Evolutionary conservation across 2,113 vertebrate species (phyloP).

Genomic region (Rafetus swinhoei): DNA sequence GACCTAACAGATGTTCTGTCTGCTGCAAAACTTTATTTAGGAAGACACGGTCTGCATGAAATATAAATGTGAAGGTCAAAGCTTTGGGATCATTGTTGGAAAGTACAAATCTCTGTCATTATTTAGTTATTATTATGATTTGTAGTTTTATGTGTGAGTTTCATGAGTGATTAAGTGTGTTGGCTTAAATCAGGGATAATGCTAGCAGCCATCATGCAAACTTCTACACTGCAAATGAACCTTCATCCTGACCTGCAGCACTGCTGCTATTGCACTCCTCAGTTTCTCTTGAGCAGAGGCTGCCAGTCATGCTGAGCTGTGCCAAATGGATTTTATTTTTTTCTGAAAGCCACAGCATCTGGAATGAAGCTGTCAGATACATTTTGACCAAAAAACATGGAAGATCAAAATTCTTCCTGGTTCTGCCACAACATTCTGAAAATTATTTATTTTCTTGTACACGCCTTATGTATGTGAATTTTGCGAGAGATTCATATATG

Average conservation of each 20-base stretch:
- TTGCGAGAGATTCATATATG: neutral
- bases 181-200: constrained; percentile 13
- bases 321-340: constrained; percentile 17
- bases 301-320: neutral
- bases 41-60: constrained; percentile 48
- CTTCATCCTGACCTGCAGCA: constrained; percentile 30
- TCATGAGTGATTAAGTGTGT: constrained; percentile 49
- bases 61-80: constrained; percentile 50
- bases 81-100: neutral
- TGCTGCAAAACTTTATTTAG: constrained; percentile 61
- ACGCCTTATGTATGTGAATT: neutral
- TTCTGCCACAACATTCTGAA: neutral
- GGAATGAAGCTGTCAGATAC: constrained; percentile 6
- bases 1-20: constrained; percentile 66
- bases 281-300: constrained; percentile 14
- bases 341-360: neutral
- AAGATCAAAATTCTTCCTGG: neutral
- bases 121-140: constrained; percentile 43
- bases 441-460: neutral
- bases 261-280: constrained; percentile 37
- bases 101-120: constrained; percentile 30
- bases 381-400: neutral
- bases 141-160: constrained; percentile 38
- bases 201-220: constrained; percentile 43
- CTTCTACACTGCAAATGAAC: constrained; percentile 1